phyloP scores from a whole-genome alignment of 2,797 vertebrate genomes.

The Sebastes matsubarae region DNA sequence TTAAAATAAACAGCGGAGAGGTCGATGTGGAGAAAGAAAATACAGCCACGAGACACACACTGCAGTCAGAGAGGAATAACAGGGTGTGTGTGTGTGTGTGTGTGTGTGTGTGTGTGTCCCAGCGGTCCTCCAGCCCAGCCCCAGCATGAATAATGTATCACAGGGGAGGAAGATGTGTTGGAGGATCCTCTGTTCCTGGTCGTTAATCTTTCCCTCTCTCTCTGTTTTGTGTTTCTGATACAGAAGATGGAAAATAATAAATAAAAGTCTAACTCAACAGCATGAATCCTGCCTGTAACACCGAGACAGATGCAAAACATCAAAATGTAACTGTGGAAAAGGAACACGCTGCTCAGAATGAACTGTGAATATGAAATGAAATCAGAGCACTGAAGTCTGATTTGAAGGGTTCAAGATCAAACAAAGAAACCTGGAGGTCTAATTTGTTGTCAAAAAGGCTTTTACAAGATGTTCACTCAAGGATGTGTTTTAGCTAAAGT shows the following conservation, averaged over 20 bases:
- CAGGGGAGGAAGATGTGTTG: conserved; percentile 2
- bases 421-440: neutral
- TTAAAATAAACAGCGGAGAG: neutral
- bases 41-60: neutral
- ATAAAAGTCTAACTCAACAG: neutral
- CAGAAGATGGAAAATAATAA: neutral
- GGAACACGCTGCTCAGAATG: neutral
- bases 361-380: neutral
- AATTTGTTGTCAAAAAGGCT: no score
- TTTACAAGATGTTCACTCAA: no score
- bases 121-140: conserved; percentile 30
- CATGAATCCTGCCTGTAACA: neutral
- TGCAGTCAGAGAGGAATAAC: conserved; percentile 1
- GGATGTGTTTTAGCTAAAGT: neutral
- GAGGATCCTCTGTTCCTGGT: conserved; percentile 17
- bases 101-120: conserved; percentile 36
- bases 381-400: neutral
- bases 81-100: conserved; percentile 1
- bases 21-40: conserved; percentile 3
- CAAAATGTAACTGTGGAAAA: neutral
- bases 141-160: conserved; percentile 62
- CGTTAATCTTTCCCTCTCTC: conserved; percentile 7
- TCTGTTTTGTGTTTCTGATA: neutral
- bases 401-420: no score
- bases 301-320: neutral